phyloP scores from a whole-genome alignment of 2,113 vertebrate genomes.

The Zapornia atra region DNA sequence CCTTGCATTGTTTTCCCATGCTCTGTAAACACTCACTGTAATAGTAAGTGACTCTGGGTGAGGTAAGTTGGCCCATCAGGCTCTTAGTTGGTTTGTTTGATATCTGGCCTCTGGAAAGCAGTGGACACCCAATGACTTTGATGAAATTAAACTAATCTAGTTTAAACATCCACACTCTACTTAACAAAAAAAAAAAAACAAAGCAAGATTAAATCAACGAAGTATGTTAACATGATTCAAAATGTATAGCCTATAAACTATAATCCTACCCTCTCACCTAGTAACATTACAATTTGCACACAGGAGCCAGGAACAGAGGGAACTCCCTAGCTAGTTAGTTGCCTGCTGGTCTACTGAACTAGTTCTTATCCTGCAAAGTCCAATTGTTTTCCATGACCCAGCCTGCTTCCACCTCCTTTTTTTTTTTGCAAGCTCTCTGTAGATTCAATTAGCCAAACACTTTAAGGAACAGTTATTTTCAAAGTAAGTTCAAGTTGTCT shows the following conservation, averaged over 20 bases:
- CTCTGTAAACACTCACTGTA: neutral
- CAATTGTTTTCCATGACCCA: neutral
- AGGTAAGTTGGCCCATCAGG: neutral
- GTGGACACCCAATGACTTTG: neutral
- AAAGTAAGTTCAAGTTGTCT: neutral
- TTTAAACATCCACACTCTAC: neutral
- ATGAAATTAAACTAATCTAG: neutral
- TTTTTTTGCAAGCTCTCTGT: neutral
- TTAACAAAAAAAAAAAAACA: neutral
- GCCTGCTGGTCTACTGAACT: neutral
- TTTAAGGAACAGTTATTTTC: neutral
- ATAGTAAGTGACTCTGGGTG: neutral
- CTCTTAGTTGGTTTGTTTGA: neutral
- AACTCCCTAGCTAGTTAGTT: neutral
- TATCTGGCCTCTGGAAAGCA: neutral
- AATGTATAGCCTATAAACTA: neutral
- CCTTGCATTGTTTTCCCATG: neutral
- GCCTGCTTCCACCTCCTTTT: neutral
- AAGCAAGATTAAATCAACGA: neutral
- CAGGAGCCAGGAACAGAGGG: neutral
- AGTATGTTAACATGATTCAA: neutral
- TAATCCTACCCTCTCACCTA: neutral
- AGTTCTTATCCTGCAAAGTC: neutral
- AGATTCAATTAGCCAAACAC: neutral
- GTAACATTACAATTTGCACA: neutral